Evolutionary conservation across 53 echinoderm and acorn worm genomes (phyloP).

Genomic region (Apostichopus leukothele): DNA sequence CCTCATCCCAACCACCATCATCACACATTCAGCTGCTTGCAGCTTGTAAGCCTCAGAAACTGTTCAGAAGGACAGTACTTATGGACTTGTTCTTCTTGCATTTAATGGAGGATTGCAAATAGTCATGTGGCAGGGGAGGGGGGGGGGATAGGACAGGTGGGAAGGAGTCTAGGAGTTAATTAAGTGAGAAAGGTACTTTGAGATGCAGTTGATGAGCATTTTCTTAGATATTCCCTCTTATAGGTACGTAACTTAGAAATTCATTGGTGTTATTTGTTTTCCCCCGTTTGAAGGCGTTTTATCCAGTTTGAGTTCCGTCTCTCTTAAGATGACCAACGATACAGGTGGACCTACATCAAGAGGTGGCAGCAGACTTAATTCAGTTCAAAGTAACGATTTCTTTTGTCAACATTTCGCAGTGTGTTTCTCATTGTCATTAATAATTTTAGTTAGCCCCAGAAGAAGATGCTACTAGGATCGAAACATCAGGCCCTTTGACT

Average conservation of each 20-base stretch:
- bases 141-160: not conserved
- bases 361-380: conserved; percentile 51
- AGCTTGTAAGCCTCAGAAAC: too few species aligned
- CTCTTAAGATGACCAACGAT: conserved; percentile 43
- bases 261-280: not conserved
- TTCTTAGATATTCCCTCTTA: not conserved
- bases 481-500: too few species aligned
- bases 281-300: conserved; percentile 52
- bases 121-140: not conserved
- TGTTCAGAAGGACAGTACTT: too few species aligned
- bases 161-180: not conserved
- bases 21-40: too few species aligned
- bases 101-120: not conserved
- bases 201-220: too few species aligned
- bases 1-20: too few species aligned
- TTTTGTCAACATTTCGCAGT: not conserved
- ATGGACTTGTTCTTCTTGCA: too few species aligned
- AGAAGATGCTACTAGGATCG: too few species aligned
- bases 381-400: conserved; percentile 51
- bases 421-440: too few species aligned
- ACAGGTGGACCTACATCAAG: conserved; percentile 33
- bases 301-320: conserved; percentile 58
- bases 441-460: too few species aligned
- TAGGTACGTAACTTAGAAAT: not conserved
- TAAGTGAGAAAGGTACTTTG: too few species aligned